Evolutionary conservation across 2,797 vertebrate species (phyloP).

Genomic region (Chelon labrosus): DNA sequence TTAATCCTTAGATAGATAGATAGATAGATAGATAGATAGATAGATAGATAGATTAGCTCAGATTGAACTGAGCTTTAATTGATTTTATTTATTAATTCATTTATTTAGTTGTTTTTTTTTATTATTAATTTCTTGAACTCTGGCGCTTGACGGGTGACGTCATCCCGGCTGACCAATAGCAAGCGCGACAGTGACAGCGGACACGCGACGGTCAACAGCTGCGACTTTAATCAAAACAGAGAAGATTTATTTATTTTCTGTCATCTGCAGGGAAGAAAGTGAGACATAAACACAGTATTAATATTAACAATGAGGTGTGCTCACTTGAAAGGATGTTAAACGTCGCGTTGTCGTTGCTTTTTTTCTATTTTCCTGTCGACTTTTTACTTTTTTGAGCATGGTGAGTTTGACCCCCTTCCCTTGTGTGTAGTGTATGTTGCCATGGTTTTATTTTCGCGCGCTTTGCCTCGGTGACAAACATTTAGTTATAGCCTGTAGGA

Average conservation of each 20-base stretch:
- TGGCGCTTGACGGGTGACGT: conserved; percentile 38
- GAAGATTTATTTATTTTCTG: background rate
- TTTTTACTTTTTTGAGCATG: conserved; percentile 56
- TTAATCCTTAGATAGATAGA: background rate
- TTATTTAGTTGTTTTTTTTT: no score
- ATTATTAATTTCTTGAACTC: no score
- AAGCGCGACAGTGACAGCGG: conserved; percentile 23
- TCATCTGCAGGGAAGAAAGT: fast-evolving
- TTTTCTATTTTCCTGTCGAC: background rate
- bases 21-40: conserved; percentile 1
- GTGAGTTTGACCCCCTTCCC: conserved; percentile 63
- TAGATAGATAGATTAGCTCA: conserved; percentile 6
- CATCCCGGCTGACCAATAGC: conserved; percentile 57
- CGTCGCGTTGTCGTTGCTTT: background rate
- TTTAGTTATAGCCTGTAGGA: background rate
- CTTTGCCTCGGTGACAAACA: background rate
- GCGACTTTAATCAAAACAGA: conserved; percentile 19
- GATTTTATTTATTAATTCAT: no score
- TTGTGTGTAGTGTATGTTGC: background rate
- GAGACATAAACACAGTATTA: fast-evolving
- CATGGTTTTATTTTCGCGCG: background rate
- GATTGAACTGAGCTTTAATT: no score
- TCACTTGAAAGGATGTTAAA: background rate
- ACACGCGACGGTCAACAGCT: background rate
- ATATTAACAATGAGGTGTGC: fast-evolving